phyloP scores from a whole-genome alignment of 2,797 vertebrate genomes.

The Catostomus latipinnis region DNA sequence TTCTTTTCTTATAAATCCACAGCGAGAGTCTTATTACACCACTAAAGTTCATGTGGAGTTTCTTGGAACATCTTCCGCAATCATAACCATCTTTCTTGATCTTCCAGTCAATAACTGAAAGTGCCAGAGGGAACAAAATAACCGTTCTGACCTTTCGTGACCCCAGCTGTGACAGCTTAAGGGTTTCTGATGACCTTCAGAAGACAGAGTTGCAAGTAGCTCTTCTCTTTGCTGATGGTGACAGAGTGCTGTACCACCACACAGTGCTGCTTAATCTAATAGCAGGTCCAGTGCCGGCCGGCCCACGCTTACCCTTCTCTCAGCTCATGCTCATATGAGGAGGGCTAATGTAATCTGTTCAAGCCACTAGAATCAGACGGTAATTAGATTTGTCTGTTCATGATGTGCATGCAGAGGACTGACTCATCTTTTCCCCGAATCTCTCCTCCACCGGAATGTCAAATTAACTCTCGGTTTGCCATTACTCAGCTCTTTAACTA shows the following conservation, averaged over 20 bases:
- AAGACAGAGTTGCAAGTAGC: constrained; percentile 39
- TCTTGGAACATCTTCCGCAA: constrained; percentile 11
- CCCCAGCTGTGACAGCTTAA: constrained; percentile 37
- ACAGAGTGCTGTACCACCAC: constrained; percentile 36
- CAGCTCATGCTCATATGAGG: constrained; percentile 49
- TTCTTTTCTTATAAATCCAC: not conserved
- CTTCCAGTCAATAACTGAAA: constrained; percentile 23
- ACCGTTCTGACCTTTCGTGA: constrained; percentile 15
- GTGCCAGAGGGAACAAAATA: constrained; percentile 7
- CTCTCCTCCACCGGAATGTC: constrained; percentile 53
- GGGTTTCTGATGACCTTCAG: constrained; percentile 30
- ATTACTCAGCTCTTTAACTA: not conserved
- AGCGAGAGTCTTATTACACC: not conserved
- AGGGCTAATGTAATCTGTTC: constrained; percentile 63
- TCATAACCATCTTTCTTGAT: not conserved
- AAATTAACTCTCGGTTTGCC: constrained; percentile 51
- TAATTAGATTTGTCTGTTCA: constrained; percentile 65
- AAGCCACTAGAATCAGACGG: constrained; percentile 60
- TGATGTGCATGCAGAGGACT: constrained; percentile 54
- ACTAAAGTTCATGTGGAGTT: not conserved
- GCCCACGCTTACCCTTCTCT: constrained; percentile 34
- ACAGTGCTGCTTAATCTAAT: constrained; percentile 63
- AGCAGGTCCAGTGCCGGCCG: constrained; percentile 46
- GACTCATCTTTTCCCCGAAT: constrained; percentile 56
- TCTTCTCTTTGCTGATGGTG: constrained; percentile 32